phyloP scores from a whole-genome alignment of 2,113 vertebrate species.

The Tychaedon coryphoeus region DNA sequence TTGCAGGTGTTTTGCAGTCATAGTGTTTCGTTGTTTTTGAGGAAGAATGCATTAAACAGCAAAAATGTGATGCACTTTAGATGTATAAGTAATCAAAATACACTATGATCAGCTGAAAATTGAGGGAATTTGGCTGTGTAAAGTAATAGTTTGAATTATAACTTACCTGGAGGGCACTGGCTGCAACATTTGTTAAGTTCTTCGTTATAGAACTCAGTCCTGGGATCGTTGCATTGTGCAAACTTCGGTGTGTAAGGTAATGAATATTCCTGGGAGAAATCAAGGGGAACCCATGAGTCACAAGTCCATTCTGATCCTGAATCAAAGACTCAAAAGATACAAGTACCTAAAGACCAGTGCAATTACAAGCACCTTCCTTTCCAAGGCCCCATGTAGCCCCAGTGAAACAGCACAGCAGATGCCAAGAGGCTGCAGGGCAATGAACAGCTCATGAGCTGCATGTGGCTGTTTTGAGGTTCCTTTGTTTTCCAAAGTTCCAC shows the following conservation, averaged over 20 bases:
- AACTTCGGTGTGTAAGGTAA: not conserved
- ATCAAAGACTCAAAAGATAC: not conserved
- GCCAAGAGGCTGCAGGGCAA: not conserved
- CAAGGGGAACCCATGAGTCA: not conserved
- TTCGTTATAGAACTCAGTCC: conserved; percentile 39
- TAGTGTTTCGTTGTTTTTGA: not conserved
- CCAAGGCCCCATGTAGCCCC: not conserved
- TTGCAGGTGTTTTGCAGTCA: not conserved
- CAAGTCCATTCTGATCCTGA: not conserved
- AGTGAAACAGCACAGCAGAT: not conserved
- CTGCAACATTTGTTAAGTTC: conserved; percentile 50
- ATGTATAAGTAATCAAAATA: not conserved
- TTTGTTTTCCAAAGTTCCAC: not conserved
- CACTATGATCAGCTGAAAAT: not conserved
- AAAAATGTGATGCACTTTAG: not conserved
- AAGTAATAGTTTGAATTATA: not conserved
- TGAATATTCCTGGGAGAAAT: conserved; percentile 8
- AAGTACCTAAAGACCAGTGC: not conserved
- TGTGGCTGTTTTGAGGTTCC: not conserved
- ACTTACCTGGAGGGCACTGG: conserved; percentile 64
- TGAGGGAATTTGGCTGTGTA: not conserved
- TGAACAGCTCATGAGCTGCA: not conserved
- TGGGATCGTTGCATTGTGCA: not conserved
- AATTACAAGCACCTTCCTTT: not conserved
- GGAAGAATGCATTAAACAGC: not conserved